phyloP scores from a whole-genome alignment of 2,797 vertebrate species.

The Ambastaia sidthimunki region DNA sequence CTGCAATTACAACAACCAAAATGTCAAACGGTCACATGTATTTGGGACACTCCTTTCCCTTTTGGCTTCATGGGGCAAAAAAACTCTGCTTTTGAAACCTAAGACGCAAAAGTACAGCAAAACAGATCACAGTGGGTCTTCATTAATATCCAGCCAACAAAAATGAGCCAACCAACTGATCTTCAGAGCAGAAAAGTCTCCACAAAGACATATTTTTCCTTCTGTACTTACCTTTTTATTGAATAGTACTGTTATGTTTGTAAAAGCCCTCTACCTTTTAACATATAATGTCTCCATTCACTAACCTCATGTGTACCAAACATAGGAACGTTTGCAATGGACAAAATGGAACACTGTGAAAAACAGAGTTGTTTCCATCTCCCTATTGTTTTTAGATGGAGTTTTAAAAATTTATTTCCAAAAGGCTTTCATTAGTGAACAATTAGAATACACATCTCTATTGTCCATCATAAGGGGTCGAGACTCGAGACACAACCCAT shows the following conservation, averaged over 20 bases:
- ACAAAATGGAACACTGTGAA: neutral
- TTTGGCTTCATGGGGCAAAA: neutral
- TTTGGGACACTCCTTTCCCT: neutral
- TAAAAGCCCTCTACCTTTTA: neutral
- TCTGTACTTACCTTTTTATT: too few species aligned
- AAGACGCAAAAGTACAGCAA: neutral
- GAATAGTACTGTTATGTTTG: neutral
- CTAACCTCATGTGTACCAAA: neutral
- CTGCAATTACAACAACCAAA: neutral
- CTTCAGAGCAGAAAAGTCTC: conserved; percentile 8
- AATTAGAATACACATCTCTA: neutral
- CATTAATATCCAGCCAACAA: neutral
- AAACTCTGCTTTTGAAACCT: conserved; percentile 19
- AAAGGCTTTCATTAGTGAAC: conserved; percentile 2
- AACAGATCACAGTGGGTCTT: conserved; percentile 12
- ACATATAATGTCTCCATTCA: neutral
- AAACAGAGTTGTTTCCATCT: neutral
- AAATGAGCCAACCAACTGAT: neutral
- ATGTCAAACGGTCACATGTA: conserved; percentile 5
- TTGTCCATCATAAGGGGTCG: neutral
- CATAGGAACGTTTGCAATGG: neutral
- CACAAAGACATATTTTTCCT: neutral
- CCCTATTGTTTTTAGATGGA: neutral
- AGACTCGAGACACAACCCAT: neutral
- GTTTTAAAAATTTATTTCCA: neutral